A percentile compares a stretch with the other conserved stretches of the same genome.
Conservation (phyloP, 2,888 invertebrate genomes). For the Ceratothoa steindachneri region DNA sequence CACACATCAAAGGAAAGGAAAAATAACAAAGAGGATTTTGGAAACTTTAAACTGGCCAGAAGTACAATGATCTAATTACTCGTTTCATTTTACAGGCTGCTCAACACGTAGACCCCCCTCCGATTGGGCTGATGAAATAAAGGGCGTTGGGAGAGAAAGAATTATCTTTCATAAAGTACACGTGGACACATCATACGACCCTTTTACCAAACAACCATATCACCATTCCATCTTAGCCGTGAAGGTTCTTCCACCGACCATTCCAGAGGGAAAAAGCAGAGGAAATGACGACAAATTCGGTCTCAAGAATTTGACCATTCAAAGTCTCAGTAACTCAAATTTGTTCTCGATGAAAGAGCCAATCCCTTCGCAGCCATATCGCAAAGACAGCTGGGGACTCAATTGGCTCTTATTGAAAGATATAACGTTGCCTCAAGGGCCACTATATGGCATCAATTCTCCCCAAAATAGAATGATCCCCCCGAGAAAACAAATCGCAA, state of each 20-base stretch:
- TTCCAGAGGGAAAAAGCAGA: no score
- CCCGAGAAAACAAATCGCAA: no score
- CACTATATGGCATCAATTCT: no score
- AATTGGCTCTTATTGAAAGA: no score
- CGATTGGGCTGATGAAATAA: not conserved
- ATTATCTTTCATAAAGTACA: not conserved
- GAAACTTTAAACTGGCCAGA: no score
- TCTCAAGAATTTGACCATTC: not conserved
- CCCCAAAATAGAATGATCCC: no score
- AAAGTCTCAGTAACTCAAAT: not conserved
- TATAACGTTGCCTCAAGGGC: no score
- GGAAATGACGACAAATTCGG: not conserved
- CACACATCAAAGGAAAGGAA: no score
- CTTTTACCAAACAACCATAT: not conserved
- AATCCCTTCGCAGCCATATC: no score
- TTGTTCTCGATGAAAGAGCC: not conserved
- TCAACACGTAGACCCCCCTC: not conserved
- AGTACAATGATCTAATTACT: not conserved
- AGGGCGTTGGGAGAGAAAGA: not conserved
- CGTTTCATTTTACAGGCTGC: not conserved
- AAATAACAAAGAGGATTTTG: no score
- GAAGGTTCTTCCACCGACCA: not conserved
- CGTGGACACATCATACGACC: not conserved
- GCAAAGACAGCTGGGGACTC: no score
- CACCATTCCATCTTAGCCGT: not conserved